Base-by-base conservation (phyloP, 1,140 invertebrate genomes). In the Steinernema feltiae region DNA sequence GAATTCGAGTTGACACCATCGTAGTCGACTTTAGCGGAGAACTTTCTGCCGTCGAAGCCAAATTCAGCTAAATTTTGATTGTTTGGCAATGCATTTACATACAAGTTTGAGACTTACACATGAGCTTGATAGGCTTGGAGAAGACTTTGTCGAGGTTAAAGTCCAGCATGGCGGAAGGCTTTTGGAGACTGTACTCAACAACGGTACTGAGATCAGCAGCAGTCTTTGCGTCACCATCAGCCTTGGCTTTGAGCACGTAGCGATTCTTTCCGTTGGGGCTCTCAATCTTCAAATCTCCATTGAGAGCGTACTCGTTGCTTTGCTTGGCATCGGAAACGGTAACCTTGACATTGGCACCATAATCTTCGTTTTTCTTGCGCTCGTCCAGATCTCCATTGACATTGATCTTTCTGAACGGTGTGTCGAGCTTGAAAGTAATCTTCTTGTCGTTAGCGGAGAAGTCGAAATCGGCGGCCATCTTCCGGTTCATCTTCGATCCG, bases 401-500 rank as follows among this genome's bases (percentile, higher is more conserved):
- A 24, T 79, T 80, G 18, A 87, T 69, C 76, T 87, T 87, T 74
- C 87, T 88, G 79, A 86, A 83, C 17, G 88, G 88, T 7, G 87
- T 85, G 17, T 80, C 73, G 30, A 89, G 69, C 18, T 79, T 79
- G 12, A 87, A 71, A 17, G 86, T 78, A 12, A 87, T 41, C 3
- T 80, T 80, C 27, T 85, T 83, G 7, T 85, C 79, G n/a, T 71
- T 41, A 48, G 82, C 76, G 74, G 87, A 83, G 0, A 88, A 46
- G 2, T 81, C 77, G 24, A 89, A 76, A 41, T 87, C 84, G 30
- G 86, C 80, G 17, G 83, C 82, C 0, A 89, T 73, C 48, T 87
- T 83, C 18, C 89, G 81, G 76, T 89, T 82, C 1, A 88, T 73
- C 12, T 74, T 75, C 3, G 89, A 89, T 24, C 88, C 86, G 0